A percentile compares a stretch with the other conserved stretches of the same genome.
These are phyloP conservation scores for Diogma glabrata DNA, from an alignment of 2,888 invertebrate species.

Conservation along the genomic window DNA sequence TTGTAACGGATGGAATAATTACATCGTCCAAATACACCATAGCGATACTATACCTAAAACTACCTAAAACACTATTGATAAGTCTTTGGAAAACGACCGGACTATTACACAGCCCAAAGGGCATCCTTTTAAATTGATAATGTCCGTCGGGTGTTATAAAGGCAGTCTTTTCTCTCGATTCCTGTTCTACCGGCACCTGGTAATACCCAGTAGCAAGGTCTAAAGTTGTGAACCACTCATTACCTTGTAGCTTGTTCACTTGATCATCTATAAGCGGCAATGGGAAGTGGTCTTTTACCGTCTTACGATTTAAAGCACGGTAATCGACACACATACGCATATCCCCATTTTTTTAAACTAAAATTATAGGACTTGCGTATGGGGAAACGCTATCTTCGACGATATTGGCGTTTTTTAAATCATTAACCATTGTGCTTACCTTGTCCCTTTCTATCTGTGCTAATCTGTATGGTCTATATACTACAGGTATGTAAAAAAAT, in stretches of 20 bases:
- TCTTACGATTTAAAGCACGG: neutral
- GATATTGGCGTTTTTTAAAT: neutral
- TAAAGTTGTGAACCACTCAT: conserved; percentile 17
- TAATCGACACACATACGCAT: neutral
- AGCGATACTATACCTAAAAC: conserved; percentile 13
- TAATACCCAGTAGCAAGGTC: conserved; percentile 20
- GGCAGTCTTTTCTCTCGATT: conserved; percentile 20
- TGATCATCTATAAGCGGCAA: neutral
- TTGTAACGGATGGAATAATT: conserved; percentile 6
- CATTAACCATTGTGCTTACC: neutral
- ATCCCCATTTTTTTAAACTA: neutral
- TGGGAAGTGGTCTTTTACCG: neutral
- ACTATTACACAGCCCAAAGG: no score
- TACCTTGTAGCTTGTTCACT: conserved; percentile 14
- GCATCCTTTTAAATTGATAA: conserved; percentile 16
- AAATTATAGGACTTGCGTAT: neutral
- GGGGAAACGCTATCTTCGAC: neutral
- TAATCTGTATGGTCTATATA: no score
- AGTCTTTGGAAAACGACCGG: no score
- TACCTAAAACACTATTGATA: conserved; percentile 16
- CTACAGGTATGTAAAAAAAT: no score
- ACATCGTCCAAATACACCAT: conserved; percentile 22
- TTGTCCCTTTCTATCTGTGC: neutral
- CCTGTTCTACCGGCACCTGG: conserved; percentile 21
- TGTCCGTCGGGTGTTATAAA: conserved; percentile 21